Base-by-base conservation (phyloP, 2,797 vertebrate genomes). In the Salmo trutta region DNA sequence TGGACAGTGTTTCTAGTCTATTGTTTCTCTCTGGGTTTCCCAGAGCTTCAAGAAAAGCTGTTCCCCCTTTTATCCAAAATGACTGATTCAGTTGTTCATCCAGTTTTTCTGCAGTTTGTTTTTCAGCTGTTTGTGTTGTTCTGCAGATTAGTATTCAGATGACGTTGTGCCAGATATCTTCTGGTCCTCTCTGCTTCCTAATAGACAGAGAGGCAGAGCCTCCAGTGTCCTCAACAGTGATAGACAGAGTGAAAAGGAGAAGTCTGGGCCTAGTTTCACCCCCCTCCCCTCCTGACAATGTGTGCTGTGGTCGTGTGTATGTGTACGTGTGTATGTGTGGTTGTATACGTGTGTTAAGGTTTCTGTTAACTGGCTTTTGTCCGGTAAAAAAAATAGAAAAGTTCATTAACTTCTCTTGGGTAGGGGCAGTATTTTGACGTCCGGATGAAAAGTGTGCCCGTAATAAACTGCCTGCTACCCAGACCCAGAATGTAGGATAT, bases 251-350 rank as follows among this genome's bases (percentile, higher is more conserved):
- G 52, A 53, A 53, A 53, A 3, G 4, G 15, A 53, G 52, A 53
- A 53, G 15, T 53, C 4, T 19, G 56, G n/a, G 56, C 17, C 17
- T 21, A 59, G n/a, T 19, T 54, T 54, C 53, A 19, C 16, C 53
- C 53, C 17, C 5, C 4, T 16, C 16, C 15, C 53, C 19, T 59
- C 5, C 15, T 56, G 15, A 56, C 53, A 56, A 56, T 56, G 19
- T 56, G 14, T 29, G 41, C 66, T 27, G 67, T 24, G 69, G 10
- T 24, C 47, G 16, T 21, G 21, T n/a, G 29, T 54, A 47, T 52
- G n/a, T 36, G 86, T 79, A 84, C 5, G 29, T 64, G 33, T 8
- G 36, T 21, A 19, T 70, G 65, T 76, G 65, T 56, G 51, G 33
- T 59, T 64, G 74, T 36, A 6, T 36, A 7, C 5, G 36, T 36